Conservation (phyloP, 1,140 invertebrate species). For the Phymorhynchus buccinoides region DNA sequence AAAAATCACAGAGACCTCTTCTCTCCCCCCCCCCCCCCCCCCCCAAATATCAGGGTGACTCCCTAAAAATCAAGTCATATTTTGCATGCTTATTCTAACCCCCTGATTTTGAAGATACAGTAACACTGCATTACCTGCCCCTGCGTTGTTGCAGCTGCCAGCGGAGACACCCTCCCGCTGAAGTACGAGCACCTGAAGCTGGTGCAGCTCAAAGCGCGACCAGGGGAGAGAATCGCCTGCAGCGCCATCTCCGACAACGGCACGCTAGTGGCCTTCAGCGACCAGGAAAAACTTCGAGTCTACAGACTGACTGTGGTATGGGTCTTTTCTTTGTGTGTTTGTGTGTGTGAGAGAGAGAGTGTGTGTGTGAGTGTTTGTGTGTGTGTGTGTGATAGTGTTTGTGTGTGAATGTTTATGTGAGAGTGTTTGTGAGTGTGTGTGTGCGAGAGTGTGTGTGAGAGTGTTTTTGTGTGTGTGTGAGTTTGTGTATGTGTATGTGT, state of each 20-base stretch:
- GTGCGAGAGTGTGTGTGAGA: too few species aligned
- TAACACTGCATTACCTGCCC: too few species aligned
- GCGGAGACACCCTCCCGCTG: constrained; percentile 70
- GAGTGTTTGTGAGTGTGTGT: too few species aligned
- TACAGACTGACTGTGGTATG: constrained; percentile 78
- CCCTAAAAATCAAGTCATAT: too few species aligned
- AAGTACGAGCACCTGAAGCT: constrained; percentile 79
- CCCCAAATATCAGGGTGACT: too few species aligned
- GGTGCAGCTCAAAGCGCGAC: constrained; percentile 78
- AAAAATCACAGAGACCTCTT: too few species aligned
- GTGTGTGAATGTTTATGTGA: too few species aligned
- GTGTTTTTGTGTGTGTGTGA: too few species aligned
- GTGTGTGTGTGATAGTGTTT: neutral
- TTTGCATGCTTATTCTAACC: too few species aligned
- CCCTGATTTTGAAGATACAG: too few species aligned
- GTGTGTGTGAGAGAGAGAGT: neutral
- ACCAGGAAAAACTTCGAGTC: constrained; percentile 79
- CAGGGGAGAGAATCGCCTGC: constrained; percentile 79
- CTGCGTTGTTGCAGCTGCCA: constrained; percentile 51
- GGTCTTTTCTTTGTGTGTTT: constrained; percentile 4
- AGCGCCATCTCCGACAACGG: constrained; percentile 81
- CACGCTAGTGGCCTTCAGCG: constrained; percentile 83
- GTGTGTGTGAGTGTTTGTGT: neutral
- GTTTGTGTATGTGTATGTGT: too few species aligned
- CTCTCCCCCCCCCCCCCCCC: too few species aligned